phyloP scores from a whole-genome alignment of 2,797 vertebrate species.

The Lacerta agilis region DNA sequence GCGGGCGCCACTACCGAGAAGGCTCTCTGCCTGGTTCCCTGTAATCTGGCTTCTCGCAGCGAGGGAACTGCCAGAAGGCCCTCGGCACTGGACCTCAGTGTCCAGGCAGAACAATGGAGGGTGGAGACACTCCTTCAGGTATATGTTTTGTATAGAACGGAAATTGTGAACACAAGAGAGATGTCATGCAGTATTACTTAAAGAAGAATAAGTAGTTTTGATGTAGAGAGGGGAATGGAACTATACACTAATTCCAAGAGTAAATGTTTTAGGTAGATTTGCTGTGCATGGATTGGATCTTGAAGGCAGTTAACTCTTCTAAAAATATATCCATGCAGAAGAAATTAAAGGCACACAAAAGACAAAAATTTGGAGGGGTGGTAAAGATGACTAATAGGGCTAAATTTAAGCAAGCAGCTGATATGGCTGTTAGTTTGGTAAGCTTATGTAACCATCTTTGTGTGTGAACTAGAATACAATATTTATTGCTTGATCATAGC shows the following conservation, averaged over 20 bases:
- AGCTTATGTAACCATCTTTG: slow-evolving; percentile 22
- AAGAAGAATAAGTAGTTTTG: slow-evolving; percentile 47
- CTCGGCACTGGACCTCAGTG: too few species aligned
- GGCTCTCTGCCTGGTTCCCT: too few species aligned
- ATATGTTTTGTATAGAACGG: background rate
- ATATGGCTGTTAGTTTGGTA: background rate
- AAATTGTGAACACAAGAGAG: slow-evolving; percentile 32
- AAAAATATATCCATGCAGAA: slow-evolving; percentile 56
- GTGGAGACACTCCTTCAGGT: too few species aligned
- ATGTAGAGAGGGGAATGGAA: slow-evolving; percentile 21
- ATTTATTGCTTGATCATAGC: background rate
- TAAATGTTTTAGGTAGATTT: slow-evolving; percentile 55
- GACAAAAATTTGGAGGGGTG: slow-evolving; percentile 49
- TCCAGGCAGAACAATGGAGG: too few species aligned
- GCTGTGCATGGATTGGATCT: slow-evolving; percentile 30
- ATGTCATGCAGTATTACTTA: slow-evolving; percentile 32
- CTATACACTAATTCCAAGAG: slow-evolving; percentile 54
- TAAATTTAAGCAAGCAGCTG: slow-evolving; percentile 49
- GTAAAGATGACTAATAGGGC: slow-evolving; percentile 57
- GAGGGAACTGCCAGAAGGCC: too few species aligned
- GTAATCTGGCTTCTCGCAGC: too few species aligned
- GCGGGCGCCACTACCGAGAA: too few species aligned
- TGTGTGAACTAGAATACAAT: background rate
- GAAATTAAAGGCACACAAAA: slow-evolving; percentile 63
- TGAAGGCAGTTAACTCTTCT: slow-evolving; percentile 48